Percentiles rank a stretch among this genome's conserved stretches.
Evolutionary conservation across 2,113 vertebrate species (phyloP).

Genomic region (Synchiropus splendidus): DNA sequence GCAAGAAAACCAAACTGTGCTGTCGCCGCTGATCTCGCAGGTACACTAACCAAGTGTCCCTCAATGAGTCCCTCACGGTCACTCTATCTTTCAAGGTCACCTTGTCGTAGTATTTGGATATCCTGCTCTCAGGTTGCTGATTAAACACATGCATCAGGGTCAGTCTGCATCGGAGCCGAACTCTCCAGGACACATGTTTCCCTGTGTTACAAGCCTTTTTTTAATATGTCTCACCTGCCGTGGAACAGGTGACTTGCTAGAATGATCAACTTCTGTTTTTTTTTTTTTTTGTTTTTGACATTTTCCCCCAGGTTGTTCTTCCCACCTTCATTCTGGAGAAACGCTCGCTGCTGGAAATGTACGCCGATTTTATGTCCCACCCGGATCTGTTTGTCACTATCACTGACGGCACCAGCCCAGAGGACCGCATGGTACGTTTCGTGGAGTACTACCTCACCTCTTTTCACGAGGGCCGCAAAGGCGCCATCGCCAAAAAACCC

Average conservation of each 20-base stretch:
- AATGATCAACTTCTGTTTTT: no score
- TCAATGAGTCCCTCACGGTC: not conserved
- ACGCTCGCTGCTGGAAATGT: conserved; percentile 95
- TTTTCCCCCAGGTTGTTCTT: conserved; percentile 80
- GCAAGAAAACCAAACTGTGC: no score
- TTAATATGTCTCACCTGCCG: no score
- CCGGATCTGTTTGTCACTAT: conserved; percentile 88
- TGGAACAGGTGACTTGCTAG: no score
- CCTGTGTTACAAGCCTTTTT: no score
- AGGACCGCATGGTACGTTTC: conserved; percentile 93
- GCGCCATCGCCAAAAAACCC: conserved; percentile 95
- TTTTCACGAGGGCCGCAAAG: conserved; percentile 95
- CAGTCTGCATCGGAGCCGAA: conserved; percentile 6
- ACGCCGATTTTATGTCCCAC: conserved; percentile 97
- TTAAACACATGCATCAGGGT: conserved; percentile 15
- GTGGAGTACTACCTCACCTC: conserved; percentile 98
- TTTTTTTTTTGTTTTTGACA: no score
- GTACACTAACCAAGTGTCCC: no score
- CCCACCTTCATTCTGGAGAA: conserved; percentile 98
- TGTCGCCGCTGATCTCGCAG: no score
- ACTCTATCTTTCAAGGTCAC: conserved; percentile 23
- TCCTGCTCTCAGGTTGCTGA: conserved; percentile 41
- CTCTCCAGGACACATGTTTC: not conserved
- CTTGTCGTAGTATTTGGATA: conserved; percentile 29
- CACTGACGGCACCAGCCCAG: conserved; percentile 71